Percentiles rank a stretch among this genome's conserved stretches.
phyloP scores from a whole-genome alignment of 2,797 vertebrate genomes.

The Gallinago solitaria region DNA sequence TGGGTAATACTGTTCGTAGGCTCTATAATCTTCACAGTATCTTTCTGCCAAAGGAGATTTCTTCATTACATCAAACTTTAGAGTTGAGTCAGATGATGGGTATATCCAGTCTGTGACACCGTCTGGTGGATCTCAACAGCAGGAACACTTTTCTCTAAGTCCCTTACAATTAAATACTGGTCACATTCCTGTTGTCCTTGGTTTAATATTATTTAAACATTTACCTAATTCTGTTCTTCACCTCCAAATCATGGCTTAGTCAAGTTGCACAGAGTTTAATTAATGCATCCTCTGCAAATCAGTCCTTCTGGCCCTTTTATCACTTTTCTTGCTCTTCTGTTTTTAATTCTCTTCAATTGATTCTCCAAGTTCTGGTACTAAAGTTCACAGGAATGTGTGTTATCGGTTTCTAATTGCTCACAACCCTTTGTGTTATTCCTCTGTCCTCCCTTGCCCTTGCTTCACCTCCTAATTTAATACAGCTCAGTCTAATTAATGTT shows the following conservation, averaged over 20 bases:
- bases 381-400: not conserved
- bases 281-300: not conserved
- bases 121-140: not conserved
- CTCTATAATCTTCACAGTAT: slow-evolving; percentile 28
- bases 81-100: not conserved
- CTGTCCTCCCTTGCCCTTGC: not conserved
- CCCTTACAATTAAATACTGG: not conserved
- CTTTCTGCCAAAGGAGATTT: slow-evolving; percentile 6
- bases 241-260: not conserved
- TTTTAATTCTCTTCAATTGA: slow-evolving; percentile 25
- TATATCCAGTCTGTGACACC: not conserved
- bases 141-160: not conserved
- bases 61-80: not conserved
- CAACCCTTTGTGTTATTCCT: slow-evolving; percentile 37
- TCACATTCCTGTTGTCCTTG: not conserved
- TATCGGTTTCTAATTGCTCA: slow-evolving; percentile 31
- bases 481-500: slow-evolving; percentile 50
- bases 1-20: not conserved
- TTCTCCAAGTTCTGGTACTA: not conserved
- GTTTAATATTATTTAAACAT: not conserved
- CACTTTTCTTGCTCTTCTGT: not conserved
- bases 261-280: not conserved
- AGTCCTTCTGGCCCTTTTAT: slow-evolving; percentile 23
- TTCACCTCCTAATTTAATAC: slow-evolving; percentile 60
- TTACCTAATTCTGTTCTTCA: not conserved